Evolutionary conservation across 2,888 invertebrate genomes (phyloP).

Genomic region (Esperia sulphurella): DNA sequence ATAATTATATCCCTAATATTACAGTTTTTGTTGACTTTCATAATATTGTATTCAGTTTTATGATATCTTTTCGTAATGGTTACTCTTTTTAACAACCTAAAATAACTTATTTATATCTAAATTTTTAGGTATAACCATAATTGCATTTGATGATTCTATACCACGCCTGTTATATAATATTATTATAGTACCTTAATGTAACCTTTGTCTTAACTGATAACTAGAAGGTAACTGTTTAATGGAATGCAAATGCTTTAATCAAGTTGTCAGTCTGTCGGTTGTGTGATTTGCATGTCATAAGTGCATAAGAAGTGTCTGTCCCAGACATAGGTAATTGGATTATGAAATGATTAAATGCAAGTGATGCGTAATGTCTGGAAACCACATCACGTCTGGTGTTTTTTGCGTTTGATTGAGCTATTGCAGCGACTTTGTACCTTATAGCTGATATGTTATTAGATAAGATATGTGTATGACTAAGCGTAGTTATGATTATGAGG

Average conservation of each 20-base stretch:
- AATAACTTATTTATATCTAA: no score
- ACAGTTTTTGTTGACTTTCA: no score
- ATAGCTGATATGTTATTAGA: not conserved
- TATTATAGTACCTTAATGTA: not conserved
- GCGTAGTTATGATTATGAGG: not conserved
- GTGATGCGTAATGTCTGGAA: slow-evolving; percentile 54
- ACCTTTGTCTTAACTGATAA: not conserved
- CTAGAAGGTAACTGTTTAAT: not conserved
- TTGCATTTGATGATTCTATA: no score
- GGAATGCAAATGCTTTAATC: slow-evolving; percentile 15
- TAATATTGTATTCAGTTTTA: no score
- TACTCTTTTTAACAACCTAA: no score
- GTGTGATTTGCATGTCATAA: slow-evolving; percentile 20
- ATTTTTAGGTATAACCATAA: no score
- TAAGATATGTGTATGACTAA: not conserved
- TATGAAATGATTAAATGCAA: slow-evolving; percentile 48
- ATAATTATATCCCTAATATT: no score
- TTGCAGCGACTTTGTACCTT: not conserved
- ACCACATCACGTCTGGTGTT: slow-evolving; percentile 8
- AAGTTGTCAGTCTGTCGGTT: slow-evolving; percentile 16
- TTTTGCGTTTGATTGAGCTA: not conserved
- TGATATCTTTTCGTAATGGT: no score
- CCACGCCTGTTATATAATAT: no score
- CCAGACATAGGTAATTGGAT: slow-evolving; percentile 45
- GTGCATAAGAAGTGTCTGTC: slow-evolving; percentile 8